These are phyloP conservation scores for Lichenostomus cassidix DNA, from an alignment of 2,113 vertebrate genomes.

Conservation along the genomic window DNA sequence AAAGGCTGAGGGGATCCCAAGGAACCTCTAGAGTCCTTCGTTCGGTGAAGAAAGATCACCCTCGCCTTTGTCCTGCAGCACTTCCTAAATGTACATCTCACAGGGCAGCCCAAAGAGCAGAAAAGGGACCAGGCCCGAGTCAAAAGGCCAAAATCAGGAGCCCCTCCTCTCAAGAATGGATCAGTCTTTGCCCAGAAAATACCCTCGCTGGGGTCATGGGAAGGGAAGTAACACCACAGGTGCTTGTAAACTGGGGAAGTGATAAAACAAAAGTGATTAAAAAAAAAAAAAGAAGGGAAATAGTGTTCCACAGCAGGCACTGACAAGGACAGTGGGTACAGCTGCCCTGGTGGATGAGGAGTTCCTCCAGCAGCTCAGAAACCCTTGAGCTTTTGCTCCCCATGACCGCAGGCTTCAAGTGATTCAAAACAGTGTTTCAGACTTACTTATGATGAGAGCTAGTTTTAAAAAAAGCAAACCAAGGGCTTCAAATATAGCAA, in stretches of 20 bases:
- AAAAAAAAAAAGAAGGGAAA: not conserved
- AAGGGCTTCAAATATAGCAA: not conserved
- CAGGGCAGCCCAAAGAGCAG: not conserved
- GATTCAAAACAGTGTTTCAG: not conserved
- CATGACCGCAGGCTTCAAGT: fast-evolving
- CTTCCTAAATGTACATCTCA: not conserved
- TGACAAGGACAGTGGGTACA: fast-evolving
- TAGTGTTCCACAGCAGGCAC: fast-evolving
- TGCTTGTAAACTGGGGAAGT: not conserved
- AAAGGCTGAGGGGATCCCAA: not conserved
- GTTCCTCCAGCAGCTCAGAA: not conserved
- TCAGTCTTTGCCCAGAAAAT: not conserved
- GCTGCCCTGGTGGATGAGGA: not conserved
- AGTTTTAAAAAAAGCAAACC: not conserved
- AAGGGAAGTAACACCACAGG: not conserved
- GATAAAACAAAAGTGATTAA: not conserved
- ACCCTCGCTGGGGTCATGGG: not conserved
- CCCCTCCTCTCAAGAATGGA: not conserved
- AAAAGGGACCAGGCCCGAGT: not conserved
- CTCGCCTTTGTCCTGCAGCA: not conserved
- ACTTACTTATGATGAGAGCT: not conserved
- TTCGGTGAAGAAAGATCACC: fast-evolving
- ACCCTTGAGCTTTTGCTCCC: not conserved
- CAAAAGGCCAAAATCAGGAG: not conserved
- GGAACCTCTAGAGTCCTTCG: not conserved